These are phyloP conservation scores for Eupeodes corollae DNA, from an alignment of 1,140 invertebrate genomes.

Conservation along the genomic window DNA sequence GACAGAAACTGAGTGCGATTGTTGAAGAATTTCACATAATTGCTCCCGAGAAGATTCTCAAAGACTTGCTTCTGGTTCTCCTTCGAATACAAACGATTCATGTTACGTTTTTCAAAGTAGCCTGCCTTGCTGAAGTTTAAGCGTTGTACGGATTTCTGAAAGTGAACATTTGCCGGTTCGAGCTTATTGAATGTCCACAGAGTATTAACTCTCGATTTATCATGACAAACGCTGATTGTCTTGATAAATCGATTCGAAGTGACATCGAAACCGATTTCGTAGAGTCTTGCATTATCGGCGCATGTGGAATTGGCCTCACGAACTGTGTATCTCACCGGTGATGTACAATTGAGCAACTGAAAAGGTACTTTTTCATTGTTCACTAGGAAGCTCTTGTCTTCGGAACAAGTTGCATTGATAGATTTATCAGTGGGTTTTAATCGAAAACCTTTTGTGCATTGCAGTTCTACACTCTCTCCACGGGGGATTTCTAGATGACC, in stretches of 20 bases:
- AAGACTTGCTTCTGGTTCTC: constrained; percentile 11
- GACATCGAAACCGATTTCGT: constrained; percentile 25
- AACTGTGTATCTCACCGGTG: constrained; percentile 12
- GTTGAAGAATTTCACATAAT: constrained; percentile 14
- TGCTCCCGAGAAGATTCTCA: constrained; percentile 1
- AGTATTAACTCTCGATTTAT: constrained; percentile 14
- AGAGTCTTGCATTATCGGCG: constrained; percentile 9
- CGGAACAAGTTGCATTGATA: constrained; percentile 10
- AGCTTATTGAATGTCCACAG: constrained; percentile 17
- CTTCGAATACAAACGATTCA: constrained; percentile 20
- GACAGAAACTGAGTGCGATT: constrained; percentile 15
- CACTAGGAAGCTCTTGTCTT: constrained; percentile 19
- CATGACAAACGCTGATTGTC: constrained; percentile 26
- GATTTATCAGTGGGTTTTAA: background rate
- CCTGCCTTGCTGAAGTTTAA: constrained; percentile 19
- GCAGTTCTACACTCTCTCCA: constrained; percentile 19
- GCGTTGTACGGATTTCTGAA: constrained; percentile 22
- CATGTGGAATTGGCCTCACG: constrained; percentile 13
- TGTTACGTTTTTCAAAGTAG: constrained; percentile 18
- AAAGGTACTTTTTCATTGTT: constrained; percentile 13
- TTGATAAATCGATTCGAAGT: constrained; percentile 18
- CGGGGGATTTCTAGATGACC: constrained; percentile 18
- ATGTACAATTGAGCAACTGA: constrained; percentile 16
- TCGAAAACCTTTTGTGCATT: constrained; percentile 16
- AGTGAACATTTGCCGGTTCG: constrained; percentile 18